Base-by-base conservation (phyloP, 2,113 vertebrate species). In the Campylomormyrus tamandua region DNA sequence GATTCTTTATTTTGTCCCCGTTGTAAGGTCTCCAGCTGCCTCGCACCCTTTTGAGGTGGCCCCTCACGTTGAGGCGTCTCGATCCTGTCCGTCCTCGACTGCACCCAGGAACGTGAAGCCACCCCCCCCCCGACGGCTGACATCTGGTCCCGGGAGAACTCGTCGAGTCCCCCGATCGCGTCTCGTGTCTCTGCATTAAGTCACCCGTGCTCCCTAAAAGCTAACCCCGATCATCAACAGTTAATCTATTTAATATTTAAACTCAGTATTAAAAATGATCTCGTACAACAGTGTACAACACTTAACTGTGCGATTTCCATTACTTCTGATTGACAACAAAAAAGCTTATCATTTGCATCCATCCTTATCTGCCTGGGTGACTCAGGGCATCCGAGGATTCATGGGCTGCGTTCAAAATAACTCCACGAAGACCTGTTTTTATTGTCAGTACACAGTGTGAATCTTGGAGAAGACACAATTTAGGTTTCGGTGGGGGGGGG, bases 21-120 rank as follows among this genome's bases (percentile, higher is more conserved):
- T 5, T 27, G 62, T 70, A 10, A 27, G 49, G 27, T 53, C 2
- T 74, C 87, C 58, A 90, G 90, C 89, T 89, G 90, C 91, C 90
- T 86, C 89, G 56, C 90, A 85, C 91, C 58, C 91, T 45, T 87
- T 70, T 50, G 17, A 52, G 17, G 62, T 31, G 46, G 27, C 31
- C 49, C 27, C 58, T 4, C 21, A 5, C 5, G 10, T 77, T 1
- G n/a, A 42, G 90, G 42, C 56, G 11, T 39, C 50, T 27, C 19
- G n/a, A 35, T 49, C n/a, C 46, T 24, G n/a, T 17, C 31, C 6
- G 39, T 46, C 85, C 24, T 86, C 11, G 9, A n/a, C 21, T 49
- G 83, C 46, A 86, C 19, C 85, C n/a, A n/a, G 49, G 2, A 27
- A 39, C 0, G 3, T 3, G 2, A 35, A 35, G 6, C 35, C 3